Conservation (phyloP, 2,113 vertebrate species). For the Ivindomyrus marchei region DNA sequence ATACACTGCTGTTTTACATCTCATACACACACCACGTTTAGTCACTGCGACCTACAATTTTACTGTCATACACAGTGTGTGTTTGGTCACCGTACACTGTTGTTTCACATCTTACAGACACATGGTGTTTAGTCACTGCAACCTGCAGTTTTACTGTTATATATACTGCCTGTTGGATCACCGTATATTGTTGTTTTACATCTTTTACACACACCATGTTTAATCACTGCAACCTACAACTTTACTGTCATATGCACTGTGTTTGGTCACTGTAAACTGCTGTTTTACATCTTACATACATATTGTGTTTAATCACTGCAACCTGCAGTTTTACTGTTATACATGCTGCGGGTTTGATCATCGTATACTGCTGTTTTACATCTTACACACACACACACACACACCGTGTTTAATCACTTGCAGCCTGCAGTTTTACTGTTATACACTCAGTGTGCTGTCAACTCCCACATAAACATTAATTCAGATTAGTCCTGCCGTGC, state of each 20-base stretch:
- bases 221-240: neutral
- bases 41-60: neutral
- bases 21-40: neutral
- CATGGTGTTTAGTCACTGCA: neutral
- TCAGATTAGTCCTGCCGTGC: neutral
- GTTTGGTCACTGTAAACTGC: neutral
- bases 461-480: constrained; percentile 7
- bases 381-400: neutral
- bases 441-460: constrained; percentile 6
- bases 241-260: neutral
- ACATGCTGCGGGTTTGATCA: neutral
- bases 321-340: neutral
- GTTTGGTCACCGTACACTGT: neutral
- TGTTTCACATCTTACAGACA: neutral
- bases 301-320: neutral
- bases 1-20: neutral
- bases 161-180: neutral
- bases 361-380: neutral
- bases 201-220: neutral
- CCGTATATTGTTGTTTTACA: neutral
- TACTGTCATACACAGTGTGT: neutral
- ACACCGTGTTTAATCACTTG: neutral
- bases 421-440: neutral
- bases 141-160: neutral
- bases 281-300: neutral